Conservation (phyloP, 2,113 vertebrate species). For the Rhadina sibilatrix region DNA sequence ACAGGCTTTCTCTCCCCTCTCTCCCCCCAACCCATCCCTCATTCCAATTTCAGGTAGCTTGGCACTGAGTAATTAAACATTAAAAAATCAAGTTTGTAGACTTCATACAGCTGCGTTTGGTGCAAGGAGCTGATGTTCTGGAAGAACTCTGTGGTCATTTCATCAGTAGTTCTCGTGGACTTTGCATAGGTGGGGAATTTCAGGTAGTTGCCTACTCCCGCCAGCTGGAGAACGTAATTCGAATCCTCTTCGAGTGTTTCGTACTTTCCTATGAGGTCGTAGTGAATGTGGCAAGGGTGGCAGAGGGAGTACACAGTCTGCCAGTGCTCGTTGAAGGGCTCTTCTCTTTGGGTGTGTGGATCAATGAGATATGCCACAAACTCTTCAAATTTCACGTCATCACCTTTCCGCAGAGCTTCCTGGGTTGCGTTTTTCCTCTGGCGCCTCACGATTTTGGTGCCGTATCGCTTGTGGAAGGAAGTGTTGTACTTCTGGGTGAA, state of each 20-base stretch:
- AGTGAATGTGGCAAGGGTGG: slow-evolving; percentile 97
- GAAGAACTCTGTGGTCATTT: slow-evolving; percentile 98
- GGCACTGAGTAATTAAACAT: slow-evolving; percentile 99
- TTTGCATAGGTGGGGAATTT: slow-evolving; percentile 94
- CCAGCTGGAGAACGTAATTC: slow-evolving; percentile 87
- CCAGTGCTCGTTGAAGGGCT: slow-evolving; percentile 98
- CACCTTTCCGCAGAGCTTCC: slow-evolving; percentile 85
- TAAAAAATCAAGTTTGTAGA: slow-evolving; percentile 97
- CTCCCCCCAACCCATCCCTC: slow-evolving; percentile 56
- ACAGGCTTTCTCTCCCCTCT: slow-evolving; percentile 65
- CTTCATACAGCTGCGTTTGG: slow-evolving; percentile 90
- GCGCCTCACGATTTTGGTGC: slow-evolving; percentile 91
- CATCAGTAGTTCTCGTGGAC: slow-evolving; percentile 96
- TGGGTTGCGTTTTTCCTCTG: slow-evolving; percentile 94
- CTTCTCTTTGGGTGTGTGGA: slow-evolving; percentile 89
- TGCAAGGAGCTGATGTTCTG: slow-evolving; percentile 93
- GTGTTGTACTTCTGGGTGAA: slow-evolving; percentile 99
- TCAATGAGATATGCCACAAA: slow-evolving; percentile 92
- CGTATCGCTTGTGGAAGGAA: slow-evolving; percentile 96
- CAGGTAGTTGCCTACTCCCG: slow-evolving; percentile 83
- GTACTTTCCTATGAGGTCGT: slow-evolving; percentile 96
- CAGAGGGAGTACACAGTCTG: slow-evolving; percentile 93
- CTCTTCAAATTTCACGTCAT: slow-evolving; percentile 91
- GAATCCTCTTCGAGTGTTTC: slow-evolving; percentile 95
- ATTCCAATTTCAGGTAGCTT: slow-evolving; percentile 93